A percentile compares a stretch with the other conserved stretches of the same genome.
phyloP scores from a whole-genome alignment of 2,797 vertebrate genomes.

The Tragelaphus oryx region DNA sequence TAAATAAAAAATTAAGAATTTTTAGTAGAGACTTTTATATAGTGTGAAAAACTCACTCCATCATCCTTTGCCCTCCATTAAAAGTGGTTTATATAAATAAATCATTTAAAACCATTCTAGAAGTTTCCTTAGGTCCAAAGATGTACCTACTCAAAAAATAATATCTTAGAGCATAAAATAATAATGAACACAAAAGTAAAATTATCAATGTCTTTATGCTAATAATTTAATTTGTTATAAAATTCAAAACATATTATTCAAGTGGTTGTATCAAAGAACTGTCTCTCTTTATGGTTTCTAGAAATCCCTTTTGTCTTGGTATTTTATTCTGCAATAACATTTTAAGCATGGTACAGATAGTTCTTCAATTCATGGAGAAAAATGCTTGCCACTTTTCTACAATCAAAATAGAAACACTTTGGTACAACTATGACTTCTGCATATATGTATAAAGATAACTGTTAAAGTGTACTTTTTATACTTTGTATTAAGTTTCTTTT shows the following conservation, averaged over 20 bases:
- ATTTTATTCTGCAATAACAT: neutral
- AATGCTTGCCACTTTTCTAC: neutral
- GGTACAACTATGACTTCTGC: neutral
- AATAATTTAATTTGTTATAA: neutral
- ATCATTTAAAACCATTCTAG: neutral
- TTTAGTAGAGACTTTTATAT: neutral
- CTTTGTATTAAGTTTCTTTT: neutral
- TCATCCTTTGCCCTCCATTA: neutral
- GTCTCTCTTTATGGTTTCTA: neutral
- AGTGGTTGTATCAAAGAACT: neutral
- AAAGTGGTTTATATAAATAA: neutral
- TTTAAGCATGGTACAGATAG: neutral
- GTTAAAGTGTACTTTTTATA: neutral
- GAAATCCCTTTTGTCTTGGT: neutral
- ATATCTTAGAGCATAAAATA: neutral
- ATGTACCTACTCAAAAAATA: neutral
- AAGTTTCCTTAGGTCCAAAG: neutral
- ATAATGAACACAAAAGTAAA: neutral
- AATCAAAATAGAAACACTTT: neutral
- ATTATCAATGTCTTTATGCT: neutral
- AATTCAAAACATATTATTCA: neutral
- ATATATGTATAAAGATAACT: neutral
- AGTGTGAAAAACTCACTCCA: neutral
- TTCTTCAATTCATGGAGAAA: neutral
- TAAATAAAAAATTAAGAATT: neutral